Percentiles rank a stretch among this genome's conserved stretches.
Conservation (phyloP, 1,140 invertebrate genomes). For the Apolygus lucorum region DNA sequence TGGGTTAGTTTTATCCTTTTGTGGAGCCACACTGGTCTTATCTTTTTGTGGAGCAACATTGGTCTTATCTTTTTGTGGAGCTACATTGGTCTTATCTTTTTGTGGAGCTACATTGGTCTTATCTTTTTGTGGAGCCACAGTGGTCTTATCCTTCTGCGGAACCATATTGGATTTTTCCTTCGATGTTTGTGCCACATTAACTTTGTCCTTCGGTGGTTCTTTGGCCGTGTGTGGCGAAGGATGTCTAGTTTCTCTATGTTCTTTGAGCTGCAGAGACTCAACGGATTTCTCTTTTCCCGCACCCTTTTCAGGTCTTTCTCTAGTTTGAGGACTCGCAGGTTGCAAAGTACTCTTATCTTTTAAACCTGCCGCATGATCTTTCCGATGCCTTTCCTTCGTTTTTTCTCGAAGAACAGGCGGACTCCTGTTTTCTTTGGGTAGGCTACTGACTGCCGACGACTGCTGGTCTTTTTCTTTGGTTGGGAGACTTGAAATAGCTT, state of each 20-base stretch:
- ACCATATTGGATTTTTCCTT: slow-evolving; percentile 2
- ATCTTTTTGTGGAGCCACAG: slow-evolving; percentile 38
- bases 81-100: too few relatives aligned
- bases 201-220: slow-evolving; percentile 15
- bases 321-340: background rate
- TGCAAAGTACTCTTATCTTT: background rate
- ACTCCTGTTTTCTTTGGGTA: background rate
- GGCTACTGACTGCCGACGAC: too few relatives aligned
- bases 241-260: background rate
- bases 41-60: too few relatives aligned
- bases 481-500: too few relatives aligned
- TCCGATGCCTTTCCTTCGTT: background rate
- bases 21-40: too few relatives aligned
- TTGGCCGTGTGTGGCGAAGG: background rate
- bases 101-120: too few relatives aligned
- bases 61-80: too few relatives aligned
- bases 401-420: background rate
- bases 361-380: background rate
- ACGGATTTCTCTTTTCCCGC: background rate
- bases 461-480: too few relatives aligned
- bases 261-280: background rate
- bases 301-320: background rate
- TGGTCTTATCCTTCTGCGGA: slow-evolving; percentile 40
- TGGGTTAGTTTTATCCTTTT: too few relatives aligned
- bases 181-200: background rate